Evolutionary conservation across 1,140 invertebrate species (phyloP).

Genomic region (Bombus waltoni): DNA sequence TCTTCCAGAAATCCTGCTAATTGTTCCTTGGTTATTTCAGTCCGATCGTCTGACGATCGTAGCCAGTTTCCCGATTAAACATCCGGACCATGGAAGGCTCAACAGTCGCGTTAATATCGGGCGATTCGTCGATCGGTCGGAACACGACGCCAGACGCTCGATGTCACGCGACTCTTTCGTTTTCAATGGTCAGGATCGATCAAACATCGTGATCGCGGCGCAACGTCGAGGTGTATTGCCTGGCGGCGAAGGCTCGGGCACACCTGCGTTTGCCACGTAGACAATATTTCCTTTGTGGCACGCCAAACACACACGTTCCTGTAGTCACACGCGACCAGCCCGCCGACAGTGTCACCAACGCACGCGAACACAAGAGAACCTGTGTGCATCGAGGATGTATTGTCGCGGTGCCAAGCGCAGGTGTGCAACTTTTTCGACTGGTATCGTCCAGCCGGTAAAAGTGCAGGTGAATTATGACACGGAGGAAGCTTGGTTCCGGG

Average conservation of each 20-base stretch:
- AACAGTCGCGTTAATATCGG: background rate
- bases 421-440: slow-evolving; percentile 40
- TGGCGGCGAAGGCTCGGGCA: background rate
- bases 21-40: background rate
- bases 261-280: slow-evolving; percentile 11
- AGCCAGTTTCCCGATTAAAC: background rate
- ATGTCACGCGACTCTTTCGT: slow-evolving; percentile 24
- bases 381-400: background rate
- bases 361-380: background rate
- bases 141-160: background rate
- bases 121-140: background rate
- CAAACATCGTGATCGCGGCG: slow-evolving; percentile 19
- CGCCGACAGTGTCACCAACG: background rate
- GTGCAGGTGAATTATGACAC: slow-evolving; percentile 34
- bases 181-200: slow-evolving; percentile 35
- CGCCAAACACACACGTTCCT: background rate
- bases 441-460: slow-evolving; percentile 24
- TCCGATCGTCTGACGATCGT: background rate
- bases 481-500: background rate
- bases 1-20: too few relatives aligned
- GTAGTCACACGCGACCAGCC: background rate
- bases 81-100: background rate
- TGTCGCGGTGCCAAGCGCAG: slow-evolving; percentile 43
- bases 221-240: background rate
- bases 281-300: slow-evolving; percentile 16